phyloP scores from a whole-genome alignment of 2,113 vertebrate species.

The Cricetomys ansorgei region DNA sequence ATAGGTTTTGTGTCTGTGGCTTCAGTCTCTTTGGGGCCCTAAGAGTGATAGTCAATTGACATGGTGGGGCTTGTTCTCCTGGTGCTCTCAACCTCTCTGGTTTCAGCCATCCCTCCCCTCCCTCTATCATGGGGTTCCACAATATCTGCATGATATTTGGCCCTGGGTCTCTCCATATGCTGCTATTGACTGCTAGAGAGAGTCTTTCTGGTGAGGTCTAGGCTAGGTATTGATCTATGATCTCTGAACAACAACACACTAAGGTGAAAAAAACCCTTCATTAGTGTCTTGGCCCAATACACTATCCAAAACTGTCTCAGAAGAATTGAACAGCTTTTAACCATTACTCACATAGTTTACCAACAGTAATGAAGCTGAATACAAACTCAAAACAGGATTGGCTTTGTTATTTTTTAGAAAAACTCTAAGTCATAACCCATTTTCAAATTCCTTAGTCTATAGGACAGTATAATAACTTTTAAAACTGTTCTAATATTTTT shows the following conservation, averaged over 20 bases:
- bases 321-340: neutral
- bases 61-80: neutral
- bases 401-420: neutral
- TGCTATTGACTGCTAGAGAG: neutral
- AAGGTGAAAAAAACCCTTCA: neutral
- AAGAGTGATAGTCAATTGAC: neutral
- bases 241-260: neutral
- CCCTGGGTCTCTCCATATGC: neutral
- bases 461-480: neutral
- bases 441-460: neutral
- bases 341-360: neutral
- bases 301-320: neutral
- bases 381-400: neutral
- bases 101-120: neutral
- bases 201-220: neutral
- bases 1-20: fast-evolving
- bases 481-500: neutral
- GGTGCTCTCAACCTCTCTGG: neutral
- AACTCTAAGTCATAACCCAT: neutral
- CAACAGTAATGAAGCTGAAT: neutral
- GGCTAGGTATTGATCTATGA: neutral
- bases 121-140: neutral
- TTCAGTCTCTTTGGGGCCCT: neutral
- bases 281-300: neutral
- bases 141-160: neutral